A percentile compares a stretch with the other conserved stretches of the same genome.
Conservation (phyloP, 2,113 vertebrate species). For the Calonectris borealis region DNA sequence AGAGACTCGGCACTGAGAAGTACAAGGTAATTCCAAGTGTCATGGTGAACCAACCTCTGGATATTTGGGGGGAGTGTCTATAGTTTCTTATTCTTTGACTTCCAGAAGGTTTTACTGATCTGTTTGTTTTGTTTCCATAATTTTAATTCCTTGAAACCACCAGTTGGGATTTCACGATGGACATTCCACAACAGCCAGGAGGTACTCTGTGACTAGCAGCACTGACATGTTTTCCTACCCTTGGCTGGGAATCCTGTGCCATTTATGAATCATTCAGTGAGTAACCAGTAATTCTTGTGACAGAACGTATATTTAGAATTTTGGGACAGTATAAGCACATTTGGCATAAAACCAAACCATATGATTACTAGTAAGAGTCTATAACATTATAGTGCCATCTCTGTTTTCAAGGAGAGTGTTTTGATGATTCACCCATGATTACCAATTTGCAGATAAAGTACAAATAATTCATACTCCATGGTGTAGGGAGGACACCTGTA, state of each 20-base stretch:
- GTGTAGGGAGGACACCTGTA: not conserved
- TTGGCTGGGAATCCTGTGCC: not conserved
- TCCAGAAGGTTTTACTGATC: not conserved
- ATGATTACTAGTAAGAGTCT: not conserved
- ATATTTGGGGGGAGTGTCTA: not conserved
- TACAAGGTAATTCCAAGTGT: not conserved
- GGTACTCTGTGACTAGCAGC: not conserved
- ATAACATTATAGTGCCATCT: not conserved
- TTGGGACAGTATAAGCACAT: not conserved
- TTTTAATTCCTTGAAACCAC: not conserved
- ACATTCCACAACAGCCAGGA: not conserved
- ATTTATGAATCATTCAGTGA: not conserved
- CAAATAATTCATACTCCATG: not conserved
- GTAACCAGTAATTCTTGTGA: not conserved
- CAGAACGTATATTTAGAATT: not conserved
- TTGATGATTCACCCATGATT: not conserved
- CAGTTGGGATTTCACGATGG: not conserved
- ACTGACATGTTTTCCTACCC: not conserved
- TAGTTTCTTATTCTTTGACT: not conserved
- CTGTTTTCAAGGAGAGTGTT: not conserved
- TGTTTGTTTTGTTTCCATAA: not conserved
- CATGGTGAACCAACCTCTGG: not conserved
- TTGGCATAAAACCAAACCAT: not conserved
- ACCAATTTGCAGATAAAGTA: not conserved
- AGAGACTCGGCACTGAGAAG: not conserved